Evolutionary conservation across 2,797 vertebrate species (phyloP), one percentile per base, ranked within the genome.

Genomic region (Crax fasciolata): DNA sequence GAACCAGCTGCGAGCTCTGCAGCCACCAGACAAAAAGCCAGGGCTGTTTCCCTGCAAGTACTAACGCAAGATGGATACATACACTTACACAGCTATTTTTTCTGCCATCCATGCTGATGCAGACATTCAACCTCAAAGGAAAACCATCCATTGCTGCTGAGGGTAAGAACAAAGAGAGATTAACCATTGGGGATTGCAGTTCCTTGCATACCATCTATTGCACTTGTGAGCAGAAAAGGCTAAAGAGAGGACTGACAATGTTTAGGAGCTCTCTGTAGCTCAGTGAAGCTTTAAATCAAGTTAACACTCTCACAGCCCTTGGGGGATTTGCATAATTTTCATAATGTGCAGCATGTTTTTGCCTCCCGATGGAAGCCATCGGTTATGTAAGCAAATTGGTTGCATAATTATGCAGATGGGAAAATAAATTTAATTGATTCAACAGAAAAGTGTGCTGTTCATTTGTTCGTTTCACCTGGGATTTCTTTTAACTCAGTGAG

Each of bases 261-360:
- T 38, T 91, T 55, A 84, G 67, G 52, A 84, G 59, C 88, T 73
- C 21, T 46, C 52, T 49, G 44, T 63, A 76, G 55, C 39, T 90
- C 65, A 85, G 41, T 38, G 81, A 75, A 75, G 75, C 81, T 90
- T 94, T 94, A 90, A 88, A 93, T 90, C 75, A 89, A 65, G 65
- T 81, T 87, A 87, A 84, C 14, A 19, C 59, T 87, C 75, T 70
- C 32, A 13, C 30, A 71, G 3, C 49, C 75, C 65, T 35, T 54
- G 6, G n/a, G 77, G 75, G 49, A 92, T 83, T 92, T 89, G 78
- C 39, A 10, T 83, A 8, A 92, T 94, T 84, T 84, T 66, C 8
- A 7, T 61, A 78, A 89, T 1, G 1, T 15, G 43, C 35, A 30
- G 54, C 48, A n/a, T 48, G 59, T 54, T 90, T 84, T 83, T 25